phyloP scores from a whole-genome alignment of 2,113 vertebrate genomes.

The Dipodomys spectabilis region DNA sequence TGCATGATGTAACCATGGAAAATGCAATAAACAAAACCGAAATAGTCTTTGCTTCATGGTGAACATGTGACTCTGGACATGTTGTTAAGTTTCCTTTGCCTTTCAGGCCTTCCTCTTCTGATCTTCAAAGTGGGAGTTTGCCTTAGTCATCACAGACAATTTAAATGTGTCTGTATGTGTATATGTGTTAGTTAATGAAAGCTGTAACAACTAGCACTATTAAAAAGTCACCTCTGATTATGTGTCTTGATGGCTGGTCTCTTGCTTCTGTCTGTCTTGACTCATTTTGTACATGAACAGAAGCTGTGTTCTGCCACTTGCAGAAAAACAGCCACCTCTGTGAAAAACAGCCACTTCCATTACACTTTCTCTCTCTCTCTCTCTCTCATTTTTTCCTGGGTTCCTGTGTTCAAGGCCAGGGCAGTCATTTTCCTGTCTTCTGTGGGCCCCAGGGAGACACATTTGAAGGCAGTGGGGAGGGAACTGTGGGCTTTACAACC shows the following conservation, averaged over 20 bases:
- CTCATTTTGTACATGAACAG: not conserved
- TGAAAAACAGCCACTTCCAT: not conserved
- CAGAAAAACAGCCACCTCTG: accelerated
- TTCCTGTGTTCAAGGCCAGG: not conserved
- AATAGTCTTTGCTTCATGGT: slow-evolving; percentile 24
- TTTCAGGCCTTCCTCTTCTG: not conserved
- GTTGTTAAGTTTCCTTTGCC: accelerated
- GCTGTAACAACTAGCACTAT: not conserved
- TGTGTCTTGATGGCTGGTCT: not conserved
- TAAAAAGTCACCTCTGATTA: not conserved
- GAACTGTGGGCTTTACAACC: not conserved
- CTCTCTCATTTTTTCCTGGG: not conserved
- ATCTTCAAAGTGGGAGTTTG: not conserved
- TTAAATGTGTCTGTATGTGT: not conserved
- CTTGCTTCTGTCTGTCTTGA: not conserved
- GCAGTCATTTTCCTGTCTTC: not conserved
- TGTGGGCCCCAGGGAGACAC: not conserved
- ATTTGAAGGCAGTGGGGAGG: not conserved
- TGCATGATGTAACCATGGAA: slow-evolving; percentile 55
- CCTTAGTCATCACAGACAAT: not conserved
- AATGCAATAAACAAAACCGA: slow-evolving; percentile 59
- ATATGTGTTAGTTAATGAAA: not conserved
- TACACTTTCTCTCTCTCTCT: not conserved
- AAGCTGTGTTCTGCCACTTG: not conserved
- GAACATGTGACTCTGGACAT: not conserved